Evolutionary conservation across 1,140 invertebrate species (phyloP).

Genomic region (Schlechtendalia chinensis): DNA sequence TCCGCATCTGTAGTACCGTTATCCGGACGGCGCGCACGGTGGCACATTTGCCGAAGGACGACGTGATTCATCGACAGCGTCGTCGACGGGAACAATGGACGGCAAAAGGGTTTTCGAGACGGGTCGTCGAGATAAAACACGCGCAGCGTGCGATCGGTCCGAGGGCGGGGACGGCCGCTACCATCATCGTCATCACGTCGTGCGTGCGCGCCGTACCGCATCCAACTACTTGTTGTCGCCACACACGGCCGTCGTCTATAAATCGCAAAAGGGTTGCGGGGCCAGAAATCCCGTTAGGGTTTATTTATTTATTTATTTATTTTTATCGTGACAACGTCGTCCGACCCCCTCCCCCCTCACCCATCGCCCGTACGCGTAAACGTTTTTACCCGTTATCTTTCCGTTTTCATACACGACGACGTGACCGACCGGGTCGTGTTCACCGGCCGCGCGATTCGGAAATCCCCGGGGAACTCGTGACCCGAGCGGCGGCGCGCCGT

Average conservation of each 20-base stretch:
- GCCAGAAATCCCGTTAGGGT: constrained; percentile 11
- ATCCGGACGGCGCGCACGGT: constrained; percentile 9
- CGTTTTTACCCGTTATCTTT: too few relatives aligned
- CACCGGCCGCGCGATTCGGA: constrained; percentile 12
- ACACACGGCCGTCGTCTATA: neutral
- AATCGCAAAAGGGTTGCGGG: neutral
- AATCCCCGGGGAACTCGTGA: constrained; percentile 24
- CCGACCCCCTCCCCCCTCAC: too few relatives aligned
- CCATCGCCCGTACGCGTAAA: too few relatives aligned
- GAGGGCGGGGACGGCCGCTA: neutral
- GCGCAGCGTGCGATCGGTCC: constrained; percentile 2
- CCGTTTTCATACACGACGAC: too few relatives aligned
- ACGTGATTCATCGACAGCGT: neutral
- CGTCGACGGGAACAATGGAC: neutral
- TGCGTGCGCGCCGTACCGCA: too few relatives aligned
- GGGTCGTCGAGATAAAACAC: neutral
- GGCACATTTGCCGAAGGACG: constrained; percentile 32
- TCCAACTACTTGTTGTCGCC: constrained; percentile 25
- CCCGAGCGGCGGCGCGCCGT: neutral
- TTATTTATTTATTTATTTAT: too few relatives aligned
- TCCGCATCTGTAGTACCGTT: too few relatives aligned
- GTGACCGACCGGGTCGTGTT: too few relatives aligned
- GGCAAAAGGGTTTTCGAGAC: constrained; percentile 1
- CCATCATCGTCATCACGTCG: too few relatives aligned
- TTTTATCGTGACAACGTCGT: neutral